phyloP scores from a whole-genome alignment of 2,113 vertebrate species.

The Sapayoa aenigma region DNA sequence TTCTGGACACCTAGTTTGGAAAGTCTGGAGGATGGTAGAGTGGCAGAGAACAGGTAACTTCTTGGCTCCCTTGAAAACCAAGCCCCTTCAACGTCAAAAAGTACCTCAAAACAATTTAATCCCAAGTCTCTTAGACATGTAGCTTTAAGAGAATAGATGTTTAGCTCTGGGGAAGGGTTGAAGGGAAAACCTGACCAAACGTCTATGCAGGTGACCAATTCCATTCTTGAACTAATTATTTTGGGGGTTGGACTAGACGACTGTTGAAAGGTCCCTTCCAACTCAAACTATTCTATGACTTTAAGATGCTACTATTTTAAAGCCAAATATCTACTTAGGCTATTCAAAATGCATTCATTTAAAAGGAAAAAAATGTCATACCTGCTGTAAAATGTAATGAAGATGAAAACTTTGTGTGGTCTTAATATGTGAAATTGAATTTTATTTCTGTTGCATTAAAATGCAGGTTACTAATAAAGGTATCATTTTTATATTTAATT shows the following conservation, averaged over 20 bases:
- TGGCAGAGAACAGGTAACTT: not conserved
- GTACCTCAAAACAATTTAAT: not conserved
- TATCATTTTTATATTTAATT: not conserved
- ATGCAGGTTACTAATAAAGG: not conserved
- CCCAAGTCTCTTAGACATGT: not conserved
- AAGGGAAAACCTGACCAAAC: not conserved
- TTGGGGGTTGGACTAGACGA: not conserved
- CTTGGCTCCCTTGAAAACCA: not conserved
- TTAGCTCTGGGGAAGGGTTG: not conserved
- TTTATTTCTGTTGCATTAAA: not conserved
- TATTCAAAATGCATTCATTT: not conserved
- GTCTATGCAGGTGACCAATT: not conserved
- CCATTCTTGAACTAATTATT: not conserved
- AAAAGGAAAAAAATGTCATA: not conserved
- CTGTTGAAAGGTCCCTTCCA: not conserved
- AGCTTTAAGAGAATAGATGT: not conserved
- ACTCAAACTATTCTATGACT: not conserved
- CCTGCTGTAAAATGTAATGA: not conserved
- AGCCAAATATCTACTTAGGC: not conserved
- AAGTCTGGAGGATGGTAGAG: not conserved
- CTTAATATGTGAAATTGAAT: not conserved
- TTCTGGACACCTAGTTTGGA: not conserved
- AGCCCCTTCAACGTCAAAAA: not conserved
- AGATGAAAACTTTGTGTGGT: not conserved
- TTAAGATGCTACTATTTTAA: not conserved